Conservation (phyloP, 2,888 invertebrate genomes). For the Drosophila nigricruria region DNA sequence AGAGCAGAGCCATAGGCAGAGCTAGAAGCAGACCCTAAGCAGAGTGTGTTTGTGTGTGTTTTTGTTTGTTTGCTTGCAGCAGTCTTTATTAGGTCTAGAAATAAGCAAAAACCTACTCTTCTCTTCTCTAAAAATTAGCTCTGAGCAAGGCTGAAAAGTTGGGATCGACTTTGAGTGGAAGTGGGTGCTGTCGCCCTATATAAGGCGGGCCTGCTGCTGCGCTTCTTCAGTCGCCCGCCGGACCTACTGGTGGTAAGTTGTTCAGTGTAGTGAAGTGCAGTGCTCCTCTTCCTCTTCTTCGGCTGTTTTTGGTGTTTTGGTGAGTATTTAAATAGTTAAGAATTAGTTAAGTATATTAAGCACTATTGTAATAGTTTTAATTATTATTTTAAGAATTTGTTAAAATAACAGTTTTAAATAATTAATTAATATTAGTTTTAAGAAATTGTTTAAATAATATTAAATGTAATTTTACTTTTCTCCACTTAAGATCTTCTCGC, state of each 20-base stretch:
- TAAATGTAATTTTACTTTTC: too few relatives aligned
- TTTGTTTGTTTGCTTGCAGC: neutral
- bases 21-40: too few relatives aligned
- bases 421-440: too few relatives aligned
- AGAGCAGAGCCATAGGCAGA: too few relatives aligned
- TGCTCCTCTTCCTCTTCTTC: neutral
- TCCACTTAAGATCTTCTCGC: too few relatives aligned
- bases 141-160: neutral
- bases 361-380: neutral
- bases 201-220: neutral
- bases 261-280: too few relatives aligned
- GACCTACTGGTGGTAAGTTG: neutral
- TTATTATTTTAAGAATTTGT: too few relatives aligned
- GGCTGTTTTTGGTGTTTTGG: neutral
- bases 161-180: neutral
- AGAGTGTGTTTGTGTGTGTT: too few relatives aligned
- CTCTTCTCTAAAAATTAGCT: neutral
- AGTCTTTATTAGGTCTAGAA: neutral
- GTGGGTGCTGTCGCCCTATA: neutral
- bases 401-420: too few relatives aligned
- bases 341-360: neutral
- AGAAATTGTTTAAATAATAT: too few relatives aligned
- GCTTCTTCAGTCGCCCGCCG: neutral
- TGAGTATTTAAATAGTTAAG: neutral
- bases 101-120: too few relatives aligned